Evolutionary conservation across 2,797 vertebrate genomes (phyloP).

Genomic region (Hoplostethus atlanticus): DNA sequence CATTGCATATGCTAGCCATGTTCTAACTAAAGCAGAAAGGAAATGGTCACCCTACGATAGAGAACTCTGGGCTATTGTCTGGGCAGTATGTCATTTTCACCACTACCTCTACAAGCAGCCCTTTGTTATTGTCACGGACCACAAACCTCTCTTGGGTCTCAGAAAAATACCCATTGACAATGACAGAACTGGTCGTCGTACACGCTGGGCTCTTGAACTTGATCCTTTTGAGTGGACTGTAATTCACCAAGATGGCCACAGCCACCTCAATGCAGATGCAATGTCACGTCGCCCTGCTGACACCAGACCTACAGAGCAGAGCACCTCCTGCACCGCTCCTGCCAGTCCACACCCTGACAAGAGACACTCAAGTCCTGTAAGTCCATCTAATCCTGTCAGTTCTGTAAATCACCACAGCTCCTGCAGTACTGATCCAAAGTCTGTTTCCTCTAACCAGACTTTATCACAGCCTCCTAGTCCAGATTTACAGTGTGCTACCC

Average conservation of each 20-base stretch:
- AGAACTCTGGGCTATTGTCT: conserved; percentile 41
- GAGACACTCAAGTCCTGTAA: background rate
- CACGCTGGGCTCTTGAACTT: conserved; percentile 44
- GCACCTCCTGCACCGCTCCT: background rate
- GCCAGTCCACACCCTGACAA: background rate
- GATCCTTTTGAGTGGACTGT: conserved; percentile 42
- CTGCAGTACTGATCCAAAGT: background rate
- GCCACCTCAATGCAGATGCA: conserved; percentile 32
- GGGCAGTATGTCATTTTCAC: conserved; percentile 16
- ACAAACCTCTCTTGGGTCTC: conserved; percentile 40
- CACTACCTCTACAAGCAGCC: conserved; percentile 42
- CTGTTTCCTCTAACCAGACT: background rate
- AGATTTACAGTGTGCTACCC: background rate
- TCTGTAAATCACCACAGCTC: background rate
- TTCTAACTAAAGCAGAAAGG: conserved; percentile 28
- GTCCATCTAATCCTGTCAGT: background rate
- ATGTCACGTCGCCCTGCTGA: conserved; percentile 21
- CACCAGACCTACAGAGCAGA: background rate
- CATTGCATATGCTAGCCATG: conserved; percentile 27
- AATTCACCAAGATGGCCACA: conserved; percentile 18
- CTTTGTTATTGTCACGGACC: conserved; percentile 40
- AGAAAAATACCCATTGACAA: conserved; percentile 38
- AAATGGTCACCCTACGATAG: conserved; percentile 43
- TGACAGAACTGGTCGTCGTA: conserved; percentile 32
- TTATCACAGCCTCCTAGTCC: background rate